These are phyloP conservation scores for Drosophila nebulosa DNA, from an alignment of 1,140 invertebrate species.

Conservation along the genomic window DNA sequence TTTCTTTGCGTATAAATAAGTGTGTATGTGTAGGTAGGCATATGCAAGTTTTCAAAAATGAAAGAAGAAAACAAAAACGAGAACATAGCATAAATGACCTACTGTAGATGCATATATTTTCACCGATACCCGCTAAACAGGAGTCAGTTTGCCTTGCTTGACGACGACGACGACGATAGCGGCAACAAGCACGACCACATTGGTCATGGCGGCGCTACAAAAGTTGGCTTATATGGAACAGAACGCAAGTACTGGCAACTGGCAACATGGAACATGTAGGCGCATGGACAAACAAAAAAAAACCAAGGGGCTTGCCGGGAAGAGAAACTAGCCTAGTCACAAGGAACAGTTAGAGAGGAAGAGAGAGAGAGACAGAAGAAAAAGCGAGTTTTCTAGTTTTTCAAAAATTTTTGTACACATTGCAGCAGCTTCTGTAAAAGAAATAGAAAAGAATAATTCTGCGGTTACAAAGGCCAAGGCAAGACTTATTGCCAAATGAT, in stretches of 20 bases:
- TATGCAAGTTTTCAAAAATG: background rate
- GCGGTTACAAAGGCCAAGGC: constrained; percentile 8
- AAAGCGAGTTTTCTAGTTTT: constrained; percentile 7
- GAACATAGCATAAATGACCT: constrained; percentile 6
- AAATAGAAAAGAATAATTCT: constrained; percentile 4
- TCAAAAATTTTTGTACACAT: background rate
- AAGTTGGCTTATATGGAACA: constrained; percentile 12
- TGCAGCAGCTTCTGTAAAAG: background rate
- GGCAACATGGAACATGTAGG: constrained; percentile 7
- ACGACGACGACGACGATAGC: background rate
- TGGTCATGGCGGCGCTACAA: constrained; percentile 8
- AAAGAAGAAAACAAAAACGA: background rate
- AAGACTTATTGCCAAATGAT: constrained; percentile 10
- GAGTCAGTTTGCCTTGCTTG: constrained; percentile 2
- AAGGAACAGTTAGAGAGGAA: constrained; percentile 3
- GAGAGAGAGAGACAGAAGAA: background rate
- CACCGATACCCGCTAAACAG: constrained; percentile 10
- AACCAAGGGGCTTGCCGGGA: background rate
- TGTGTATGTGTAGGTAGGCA: no score
- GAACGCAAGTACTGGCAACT: background rate
- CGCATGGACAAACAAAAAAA: background rate
- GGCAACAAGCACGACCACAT: background rate
- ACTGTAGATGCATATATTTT: constrained; percentile 9
- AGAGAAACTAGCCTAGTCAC: background rate
- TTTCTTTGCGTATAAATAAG: no score